Evolutionary conservation across 1,140 invertebrate species (phyloP).

Genomic region (Drosophila oshimai): DNA sequence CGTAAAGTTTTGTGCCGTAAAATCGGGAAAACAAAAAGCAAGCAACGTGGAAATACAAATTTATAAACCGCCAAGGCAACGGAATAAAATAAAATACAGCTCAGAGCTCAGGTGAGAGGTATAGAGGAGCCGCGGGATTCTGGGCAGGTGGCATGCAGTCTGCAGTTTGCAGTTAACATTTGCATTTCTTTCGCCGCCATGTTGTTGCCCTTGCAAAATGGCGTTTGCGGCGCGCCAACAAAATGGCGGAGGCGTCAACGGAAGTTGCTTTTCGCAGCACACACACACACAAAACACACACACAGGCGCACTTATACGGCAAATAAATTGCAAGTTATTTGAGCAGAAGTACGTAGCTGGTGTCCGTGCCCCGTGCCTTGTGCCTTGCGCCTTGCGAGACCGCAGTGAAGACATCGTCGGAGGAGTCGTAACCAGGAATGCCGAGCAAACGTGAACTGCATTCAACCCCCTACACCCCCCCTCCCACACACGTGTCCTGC

Average conservation of each 20-base stretch:
- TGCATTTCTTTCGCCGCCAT: conserved; percentile 66
- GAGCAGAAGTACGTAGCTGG: conserved; percentile 61
- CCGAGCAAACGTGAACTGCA: conserved; percentile 62
- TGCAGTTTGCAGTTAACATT: conserved; percentile 41
- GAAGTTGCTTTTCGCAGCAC: conserved; percentile 77
- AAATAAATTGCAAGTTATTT: conserved; percentile 81
- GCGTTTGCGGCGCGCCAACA: conserved; percentile 72
- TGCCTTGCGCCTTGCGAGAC: conserved; percentile 63
- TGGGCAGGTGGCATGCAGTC: conserved; percentile 47
- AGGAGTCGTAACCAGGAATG: conserved; percentile 50
- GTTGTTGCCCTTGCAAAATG: conserved; percentile 72
- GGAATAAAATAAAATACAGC: conserved; percentile 69
- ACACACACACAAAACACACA: conserved; percentile 1
- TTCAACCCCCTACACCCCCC: conserved; percentile 11
- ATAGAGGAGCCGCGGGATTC: conserved; percentile 23
- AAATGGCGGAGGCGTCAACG: conserved; percentile 79
- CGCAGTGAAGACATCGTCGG: conserved; percentile 58
- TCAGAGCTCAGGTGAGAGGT: conserved; percentile 16
- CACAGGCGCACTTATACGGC: conserved; percentile 4
- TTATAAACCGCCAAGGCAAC: conserved; percentile 69
- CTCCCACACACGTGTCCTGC: conserved; percentile 24
- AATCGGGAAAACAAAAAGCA: conserved; percentile 48
- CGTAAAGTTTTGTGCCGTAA: conserved; percentile 65
- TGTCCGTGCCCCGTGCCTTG: too few species aligned
- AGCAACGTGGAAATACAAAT: conserved; percentile 60